A percentile compares a stretch with the other conserved stretches of the same genome.
These are phyloP conservation scores for Rousettus leschenaultii DNA, from an alignment of 2,113 vertebrate genomes.

Conservation along the genomic window DNA sequence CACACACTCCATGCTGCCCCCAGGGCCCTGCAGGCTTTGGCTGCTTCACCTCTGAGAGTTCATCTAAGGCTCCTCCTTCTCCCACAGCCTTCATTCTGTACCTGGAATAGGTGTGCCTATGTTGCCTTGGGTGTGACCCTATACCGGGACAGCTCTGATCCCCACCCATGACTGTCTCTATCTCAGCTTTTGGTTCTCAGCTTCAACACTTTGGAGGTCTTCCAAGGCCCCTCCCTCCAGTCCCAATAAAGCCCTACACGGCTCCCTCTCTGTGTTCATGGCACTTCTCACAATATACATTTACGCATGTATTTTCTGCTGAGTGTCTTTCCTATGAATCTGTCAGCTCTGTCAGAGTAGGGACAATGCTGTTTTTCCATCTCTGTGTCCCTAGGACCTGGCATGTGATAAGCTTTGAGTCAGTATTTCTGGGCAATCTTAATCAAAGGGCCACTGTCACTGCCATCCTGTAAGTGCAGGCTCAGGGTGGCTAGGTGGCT, in stretches of 20 bases:
- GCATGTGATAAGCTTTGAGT: neutral
- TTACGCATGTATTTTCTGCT: accelerated
- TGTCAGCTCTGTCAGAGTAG: neutral
- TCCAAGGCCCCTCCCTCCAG: neutral
- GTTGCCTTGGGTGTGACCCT: neutral
- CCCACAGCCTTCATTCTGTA: neutral
- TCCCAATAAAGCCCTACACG: neutral
- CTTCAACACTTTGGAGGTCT: neutral
- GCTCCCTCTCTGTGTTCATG: neutral
- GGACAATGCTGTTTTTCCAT: neutral
- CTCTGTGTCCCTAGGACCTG: neutral
- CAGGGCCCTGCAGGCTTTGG: neutral
- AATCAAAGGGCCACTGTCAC: neutral
- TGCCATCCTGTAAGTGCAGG: accelerated
- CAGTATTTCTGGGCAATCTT: accelerated
- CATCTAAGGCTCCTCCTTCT: too few species aligned
- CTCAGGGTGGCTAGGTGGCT: neutral
- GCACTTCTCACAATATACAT: accelerated
- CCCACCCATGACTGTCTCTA: accelerated
- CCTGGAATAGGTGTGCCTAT: neutral
- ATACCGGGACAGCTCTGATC: accelerated
- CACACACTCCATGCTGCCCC: neutral
- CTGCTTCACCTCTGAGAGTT: neutral
- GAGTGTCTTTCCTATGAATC: accelerated
- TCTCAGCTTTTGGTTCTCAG: neutral